Percentiles rank a stretch among this genome's conserved stretches.
Conservation (phyloP, 1,140 invertebrate species). For the Antheraea pernyi region DNA sequence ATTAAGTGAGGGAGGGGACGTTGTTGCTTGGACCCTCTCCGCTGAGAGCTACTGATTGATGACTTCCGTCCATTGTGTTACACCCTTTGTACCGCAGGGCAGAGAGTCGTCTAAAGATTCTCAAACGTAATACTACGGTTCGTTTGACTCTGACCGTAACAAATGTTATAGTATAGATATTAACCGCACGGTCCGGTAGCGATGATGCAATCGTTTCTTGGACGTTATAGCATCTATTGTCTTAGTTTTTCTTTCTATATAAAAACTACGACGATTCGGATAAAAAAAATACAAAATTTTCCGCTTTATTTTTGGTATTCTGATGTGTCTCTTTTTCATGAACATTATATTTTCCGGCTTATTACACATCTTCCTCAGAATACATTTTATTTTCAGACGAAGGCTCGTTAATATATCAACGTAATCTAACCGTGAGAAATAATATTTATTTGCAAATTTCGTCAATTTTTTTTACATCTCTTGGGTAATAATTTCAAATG, state of each 20-base stretch:
- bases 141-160: slow-evolving; percentile 22
- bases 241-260: background rate
- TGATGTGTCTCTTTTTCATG: background rate
- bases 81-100: slow-evolving; percentile 38
- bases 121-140: slow-evolving; percentile 23
- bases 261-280: background rate
- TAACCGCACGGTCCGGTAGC: background rate
- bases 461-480: background rate
- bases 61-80: slow-evolving; percentile 69
- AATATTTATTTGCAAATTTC: background rate
- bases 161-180: slow-evolving; percentile 17
- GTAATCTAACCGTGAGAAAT: background rate
- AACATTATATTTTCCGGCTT: background rate
- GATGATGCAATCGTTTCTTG: background rate
- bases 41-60: slow-evolving; percentile 66
- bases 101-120: slow-evolving; percentile 20
- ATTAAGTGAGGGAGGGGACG: slow-evolving; percentile 19
- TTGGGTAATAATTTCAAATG: background rate
- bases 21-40: slow-evolving; percentile 42
- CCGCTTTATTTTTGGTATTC: background rate
- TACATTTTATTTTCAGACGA: background rate
- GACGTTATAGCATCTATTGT: background rate
- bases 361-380: background rate
- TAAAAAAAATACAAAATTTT: no score
- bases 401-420: background rate